Evolutionary conservation across 2,113 vertebrate genomes (phyloP).

Genomic region (Catharus fuscescens): DNA sequence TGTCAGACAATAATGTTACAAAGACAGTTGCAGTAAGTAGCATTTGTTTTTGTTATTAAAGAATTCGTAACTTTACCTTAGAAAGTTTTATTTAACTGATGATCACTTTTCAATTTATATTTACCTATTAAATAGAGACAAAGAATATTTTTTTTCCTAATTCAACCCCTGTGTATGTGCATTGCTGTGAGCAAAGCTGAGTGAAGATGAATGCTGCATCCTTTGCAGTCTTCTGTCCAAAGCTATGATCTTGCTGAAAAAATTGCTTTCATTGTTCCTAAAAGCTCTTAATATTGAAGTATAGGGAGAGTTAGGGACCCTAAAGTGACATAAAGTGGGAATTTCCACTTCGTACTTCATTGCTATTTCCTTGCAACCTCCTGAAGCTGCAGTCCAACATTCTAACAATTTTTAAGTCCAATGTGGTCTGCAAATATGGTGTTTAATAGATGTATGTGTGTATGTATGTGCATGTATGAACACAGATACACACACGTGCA

Average conservation of each 20-base stretch:
- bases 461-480: neutral
- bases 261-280: neutral
- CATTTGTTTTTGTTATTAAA: neutral
- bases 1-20: neutral
- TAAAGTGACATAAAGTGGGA: neutral
- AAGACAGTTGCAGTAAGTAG: neutral
- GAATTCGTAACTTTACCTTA: neutral
- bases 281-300: neutral
- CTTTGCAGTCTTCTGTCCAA: neutral
- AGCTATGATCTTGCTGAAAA: neutral
- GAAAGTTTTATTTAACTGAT: neutral
- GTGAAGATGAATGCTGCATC: neutral
- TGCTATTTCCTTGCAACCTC: neutral
- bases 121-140: neutral
- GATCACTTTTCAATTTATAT: neutral
- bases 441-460: neutral
- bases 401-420: neutral
- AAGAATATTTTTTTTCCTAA: neutral
- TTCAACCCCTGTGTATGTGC: neutral
- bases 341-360: neutral
- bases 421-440: neutral
- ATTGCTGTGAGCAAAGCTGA: neutral
- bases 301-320: neutral
- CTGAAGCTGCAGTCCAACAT: neutral
- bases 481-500: accelerated